These are phyloP conservation scores for Heteractis magnifica DNA, from an alignment of 92 coral and sea anemone species.

Conservation along the genomic window DNA sequence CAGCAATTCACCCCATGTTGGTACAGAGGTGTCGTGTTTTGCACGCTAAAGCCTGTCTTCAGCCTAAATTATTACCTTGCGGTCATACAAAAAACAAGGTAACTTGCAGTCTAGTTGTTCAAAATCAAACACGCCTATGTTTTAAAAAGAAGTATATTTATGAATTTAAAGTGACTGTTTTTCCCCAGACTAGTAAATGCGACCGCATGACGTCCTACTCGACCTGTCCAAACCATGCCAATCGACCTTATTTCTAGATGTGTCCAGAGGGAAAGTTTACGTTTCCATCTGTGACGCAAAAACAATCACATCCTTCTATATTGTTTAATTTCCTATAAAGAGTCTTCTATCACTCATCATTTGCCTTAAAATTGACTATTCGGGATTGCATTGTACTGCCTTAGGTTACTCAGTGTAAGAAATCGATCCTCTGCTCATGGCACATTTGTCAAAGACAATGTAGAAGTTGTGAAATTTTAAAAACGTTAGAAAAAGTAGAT, in stretches of 20 bases:
- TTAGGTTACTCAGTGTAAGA: too few relatives aligned
- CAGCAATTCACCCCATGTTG: background rate
- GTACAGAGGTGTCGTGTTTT: background rate
- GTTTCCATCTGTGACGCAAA: background rate
- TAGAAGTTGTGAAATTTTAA: too few relatives aligned
- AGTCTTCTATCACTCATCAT: background rate
- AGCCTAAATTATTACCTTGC: background rate
- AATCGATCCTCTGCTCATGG: too few relatives aligned
- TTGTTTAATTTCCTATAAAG: background rate
- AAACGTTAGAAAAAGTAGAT: too few relatives aligned
- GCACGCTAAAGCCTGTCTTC: constrained; percentile 2
- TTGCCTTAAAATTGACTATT: too few relatives aligned
- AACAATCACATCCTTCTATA: background rate
- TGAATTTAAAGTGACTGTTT: constrained; percentile 1
- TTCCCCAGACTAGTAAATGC: background rate
- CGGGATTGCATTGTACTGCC: too few relatives aligned
- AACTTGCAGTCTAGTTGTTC: background rate
- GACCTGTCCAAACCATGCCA: background rate
- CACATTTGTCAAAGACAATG: too few relatives aligned
- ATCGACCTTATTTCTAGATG: constrained; percentile 1
- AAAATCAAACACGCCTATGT: background rate
- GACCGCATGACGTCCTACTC: background rate
- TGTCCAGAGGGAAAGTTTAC: background rate
- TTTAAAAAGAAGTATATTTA: background rate
- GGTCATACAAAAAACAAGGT: constrained; percentile 1